Evolutionary conservation across 2,797 vertebrate genomes (phyloP).

Genomic region (Onychomys torridus): DNA sequence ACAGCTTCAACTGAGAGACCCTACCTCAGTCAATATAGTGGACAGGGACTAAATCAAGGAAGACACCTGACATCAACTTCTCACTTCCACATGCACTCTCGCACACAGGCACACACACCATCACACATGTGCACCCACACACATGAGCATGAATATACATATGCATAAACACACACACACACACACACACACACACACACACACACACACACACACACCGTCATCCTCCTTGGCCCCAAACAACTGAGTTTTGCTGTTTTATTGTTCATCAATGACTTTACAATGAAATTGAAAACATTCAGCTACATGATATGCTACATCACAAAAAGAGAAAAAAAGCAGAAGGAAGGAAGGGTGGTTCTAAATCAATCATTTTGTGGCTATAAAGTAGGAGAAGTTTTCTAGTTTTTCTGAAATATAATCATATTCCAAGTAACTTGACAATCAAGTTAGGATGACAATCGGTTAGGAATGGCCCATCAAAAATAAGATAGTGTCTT

Average conservation of each 20-base stretch:
- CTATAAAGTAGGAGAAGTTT: slow-evolving; percentile 48
- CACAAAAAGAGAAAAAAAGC: background rate
- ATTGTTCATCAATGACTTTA: background rate
- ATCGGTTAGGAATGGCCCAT: slow-evolving; percentile 47
- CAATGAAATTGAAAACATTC: slow-evolving; percentile 51
- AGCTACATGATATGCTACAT: background rate
- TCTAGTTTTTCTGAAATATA: slow-evolving; percentile 57
- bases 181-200: background rate
- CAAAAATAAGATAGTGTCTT: slow-evolving; percentile 39
- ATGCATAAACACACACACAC: background rate
- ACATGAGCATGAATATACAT: background rate
- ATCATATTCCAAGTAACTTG: slow-evolving; percentile 49
- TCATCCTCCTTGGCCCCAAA: background rate
- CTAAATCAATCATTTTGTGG: slow-evolving; percentile 22
- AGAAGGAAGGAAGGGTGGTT: background rate
- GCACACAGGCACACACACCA: background rate
- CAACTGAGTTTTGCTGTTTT: background rate
- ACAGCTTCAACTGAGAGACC: background rate
- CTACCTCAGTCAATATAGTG: background rate
- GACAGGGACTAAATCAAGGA: background rate
- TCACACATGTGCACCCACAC: background rate
- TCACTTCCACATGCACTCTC: background rate
- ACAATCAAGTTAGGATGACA: background rate
- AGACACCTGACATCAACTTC: background rate
- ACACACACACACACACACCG: background rate